Evolutionary conservation across 1,140 invertebrate species (phyloP).

Genomic region (Luehdorfia chinensis): DNA sequence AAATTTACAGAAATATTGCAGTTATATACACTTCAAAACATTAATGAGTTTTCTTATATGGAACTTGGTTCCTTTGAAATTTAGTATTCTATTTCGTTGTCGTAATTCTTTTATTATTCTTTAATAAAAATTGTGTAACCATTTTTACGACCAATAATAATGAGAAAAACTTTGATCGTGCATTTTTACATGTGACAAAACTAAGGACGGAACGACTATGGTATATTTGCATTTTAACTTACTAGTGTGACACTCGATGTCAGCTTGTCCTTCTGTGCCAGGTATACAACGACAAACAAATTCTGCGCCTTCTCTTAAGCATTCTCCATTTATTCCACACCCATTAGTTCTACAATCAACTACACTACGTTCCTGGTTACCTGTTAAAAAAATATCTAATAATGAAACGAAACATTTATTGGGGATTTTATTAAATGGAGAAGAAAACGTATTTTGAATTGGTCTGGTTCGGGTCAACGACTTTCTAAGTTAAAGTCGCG

Average conservation of each 20-base stretch:
- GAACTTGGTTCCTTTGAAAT: too few species aligned
- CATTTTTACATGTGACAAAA: conserved; percentile 23
- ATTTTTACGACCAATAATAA: too few species aligned
- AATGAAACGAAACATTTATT: not conserved
- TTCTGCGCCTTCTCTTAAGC: conserved; percentile 85
- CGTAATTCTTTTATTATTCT: not conserved
- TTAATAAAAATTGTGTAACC: too few species aligned
- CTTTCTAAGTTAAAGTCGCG: too few species aligned
- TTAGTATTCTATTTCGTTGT: too few species aligned
- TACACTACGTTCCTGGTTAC: conserved; percentile 80
- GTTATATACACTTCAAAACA: too few species aligned
- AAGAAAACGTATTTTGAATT: too few species aligned
- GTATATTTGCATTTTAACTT: conserved; percentile 67
- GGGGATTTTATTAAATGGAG: not conserved
- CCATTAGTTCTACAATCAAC: conserved; percentile 89
- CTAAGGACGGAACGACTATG: too few species aligned
- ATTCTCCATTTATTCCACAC: conserved; percentile 89
- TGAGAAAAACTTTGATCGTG: too few species aligned
- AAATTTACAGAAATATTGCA: too few species aligned
- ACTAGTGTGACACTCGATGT: conserved; percentile 88
- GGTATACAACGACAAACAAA: conserved; percentile 90
- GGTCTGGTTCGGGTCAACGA: too few species aligned
- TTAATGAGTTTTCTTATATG: too few species aligned
- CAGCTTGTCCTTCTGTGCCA: conserved; percentile 85
- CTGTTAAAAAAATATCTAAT: conserved; percentile 55